phyloP scores from a whole-genome alignment of 2,113 vertebrate genomes.

The Tachysurus fulvidraco region DNA sequence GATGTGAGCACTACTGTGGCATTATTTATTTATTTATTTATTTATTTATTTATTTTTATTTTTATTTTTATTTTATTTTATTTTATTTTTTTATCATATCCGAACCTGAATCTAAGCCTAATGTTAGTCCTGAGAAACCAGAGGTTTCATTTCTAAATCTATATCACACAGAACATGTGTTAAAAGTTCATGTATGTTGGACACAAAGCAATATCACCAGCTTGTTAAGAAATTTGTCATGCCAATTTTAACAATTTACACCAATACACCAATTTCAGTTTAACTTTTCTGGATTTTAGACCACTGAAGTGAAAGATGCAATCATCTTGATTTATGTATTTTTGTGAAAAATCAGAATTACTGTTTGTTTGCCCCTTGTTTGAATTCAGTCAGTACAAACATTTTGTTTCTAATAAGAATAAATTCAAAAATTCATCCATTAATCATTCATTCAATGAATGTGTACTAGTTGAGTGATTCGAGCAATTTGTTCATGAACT shows the following conservation, averaged over 20 bases:
- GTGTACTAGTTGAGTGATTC: neutral
- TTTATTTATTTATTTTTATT: neutral
- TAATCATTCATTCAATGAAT: neutral
- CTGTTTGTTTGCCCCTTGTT: neutral
- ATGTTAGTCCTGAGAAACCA: neutral
- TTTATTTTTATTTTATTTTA: too few relatives aligned
- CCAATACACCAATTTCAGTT: neutral
- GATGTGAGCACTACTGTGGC: constrained; percentile 81
- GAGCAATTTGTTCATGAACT: neutral
- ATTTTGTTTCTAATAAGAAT: neutral
- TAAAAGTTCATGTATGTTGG: neutral
- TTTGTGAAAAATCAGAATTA: neutral
- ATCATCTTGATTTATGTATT: neutral
- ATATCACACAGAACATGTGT: neutral
- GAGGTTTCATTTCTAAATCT: neutral
- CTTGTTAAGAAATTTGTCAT: neutral
- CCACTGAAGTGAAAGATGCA: neutral
- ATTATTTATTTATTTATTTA: neutral
- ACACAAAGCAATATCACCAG: neutral
- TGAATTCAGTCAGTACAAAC: neutral
- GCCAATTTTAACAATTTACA: neutral
- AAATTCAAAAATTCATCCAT: neutral
- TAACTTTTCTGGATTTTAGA: neutral
- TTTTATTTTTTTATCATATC: neutral
- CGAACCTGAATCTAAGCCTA: neutral